Base-by-base conservation (phyloP, 2,888 invertebrate genomes). In the Gisinianus flammeolus region DNA sequence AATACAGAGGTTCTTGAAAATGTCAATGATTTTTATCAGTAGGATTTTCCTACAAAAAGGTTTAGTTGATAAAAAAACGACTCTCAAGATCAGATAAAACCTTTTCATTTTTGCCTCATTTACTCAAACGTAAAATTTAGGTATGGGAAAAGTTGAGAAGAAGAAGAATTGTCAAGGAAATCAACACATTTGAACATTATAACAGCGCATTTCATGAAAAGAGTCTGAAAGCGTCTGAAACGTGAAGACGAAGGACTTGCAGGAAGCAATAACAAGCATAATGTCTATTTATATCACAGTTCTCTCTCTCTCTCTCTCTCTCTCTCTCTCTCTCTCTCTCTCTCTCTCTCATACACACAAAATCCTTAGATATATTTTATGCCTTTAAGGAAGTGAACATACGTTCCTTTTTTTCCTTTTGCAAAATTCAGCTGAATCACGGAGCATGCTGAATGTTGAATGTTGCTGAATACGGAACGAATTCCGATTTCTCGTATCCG, bases 291-390 rank as follows among this genome's bases (percentile, higher is more conserved):
- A 44, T 44, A 44, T 1, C 44, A 44, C 3, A 19, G 31, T 31
- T 33, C 10, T 16, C 16, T 64, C 8, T 6, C 64, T 31, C 24
- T 3, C 8, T 66, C 66, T 16, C 4, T 66, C 24, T 10, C 5
- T 24, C 24, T 28, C 66, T 8, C 8, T 66, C 66, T 66, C 5
- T 22, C 2, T 10, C 22, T 22, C 22, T 26, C 10, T 62, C 10
- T 12, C 35, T n/a, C n/a, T n/a, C n/a, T n/a, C n/a, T n/a, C n/a
- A n/a, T n/a, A n/a, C n/a, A n/a, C n/a, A n/a, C n/a, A n/a, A n/a
- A n/a, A n/a, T n/a, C n/a, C n/a, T n/a, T n/a, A n/a, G n/a, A 54
- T 26, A 70, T 52, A n/a, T 54, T 69, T 35, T 52, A 4, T 44
- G 31, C 16, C n/a, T 35, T 24, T 19, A 8, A 19, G 44, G 35